phyloP scores from a whole-genome alignment of 1,140 invertebrate species.

The Pemphigus obesinymphae region DNA sequence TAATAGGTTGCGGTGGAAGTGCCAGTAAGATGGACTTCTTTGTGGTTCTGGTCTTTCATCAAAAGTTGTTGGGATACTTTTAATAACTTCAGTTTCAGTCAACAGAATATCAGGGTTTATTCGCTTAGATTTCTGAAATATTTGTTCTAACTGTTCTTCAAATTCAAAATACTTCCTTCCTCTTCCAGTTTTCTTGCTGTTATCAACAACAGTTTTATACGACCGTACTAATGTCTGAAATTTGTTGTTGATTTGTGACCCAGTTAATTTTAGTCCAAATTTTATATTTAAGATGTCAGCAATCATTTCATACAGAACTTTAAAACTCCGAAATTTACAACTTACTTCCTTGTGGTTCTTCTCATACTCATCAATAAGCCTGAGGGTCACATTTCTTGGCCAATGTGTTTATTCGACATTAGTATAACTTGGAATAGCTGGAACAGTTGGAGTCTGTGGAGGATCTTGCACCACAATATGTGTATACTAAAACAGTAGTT shows the following conservation, averaged over 20 bases:
- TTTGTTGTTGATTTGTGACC: constrained; percentile 1
- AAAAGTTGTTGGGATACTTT: too few relatives aligned
- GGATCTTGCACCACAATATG: not conserved
- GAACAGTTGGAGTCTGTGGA: not conserved
- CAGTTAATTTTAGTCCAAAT: constrained; percentile 6
- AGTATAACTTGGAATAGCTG: not conserved
- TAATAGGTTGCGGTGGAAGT: too few relatives aligned
- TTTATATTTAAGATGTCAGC: not conserved
- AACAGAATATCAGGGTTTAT: constrained; percentile 16
- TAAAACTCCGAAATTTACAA: not conserved
- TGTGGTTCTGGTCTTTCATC: too few relatives aligned
- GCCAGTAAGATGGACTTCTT: too few relatives aligned
- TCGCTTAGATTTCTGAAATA: not conserved
- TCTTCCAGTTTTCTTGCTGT: constrained; percentile 7
- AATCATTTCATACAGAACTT: not conserved
- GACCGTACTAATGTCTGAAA: constrained; percentile 9
- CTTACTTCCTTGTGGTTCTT: not conserved
- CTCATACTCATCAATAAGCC: not conserved
- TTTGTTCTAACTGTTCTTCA: not conserved
- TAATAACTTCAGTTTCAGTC: not conserved
- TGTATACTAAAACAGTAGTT: not conserved
- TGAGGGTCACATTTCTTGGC: not conserved
- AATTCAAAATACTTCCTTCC: not conserved
- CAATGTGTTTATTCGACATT: constrained; percentile 5
- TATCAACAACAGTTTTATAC: constrained; percentile 21